phyloP scores from a whole-genome alignment of 2,797 vertebrate species.

The Knipowitschia caucasica region DNA sequence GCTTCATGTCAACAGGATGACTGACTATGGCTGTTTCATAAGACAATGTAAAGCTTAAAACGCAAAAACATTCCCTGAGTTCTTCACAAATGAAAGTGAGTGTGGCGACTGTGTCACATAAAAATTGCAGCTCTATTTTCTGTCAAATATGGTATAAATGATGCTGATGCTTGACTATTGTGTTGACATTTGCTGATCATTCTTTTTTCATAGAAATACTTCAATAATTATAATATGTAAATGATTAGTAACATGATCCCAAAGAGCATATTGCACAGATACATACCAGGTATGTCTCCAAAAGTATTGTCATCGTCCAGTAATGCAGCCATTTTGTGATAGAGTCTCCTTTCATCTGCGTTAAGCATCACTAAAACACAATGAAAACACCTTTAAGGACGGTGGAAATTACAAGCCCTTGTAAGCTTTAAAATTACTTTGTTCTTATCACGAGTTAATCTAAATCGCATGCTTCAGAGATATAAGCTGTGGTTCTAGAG shows the following conservation, averaged over 20 bases:
- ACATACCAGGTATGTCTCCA: conserved; percentile 77
- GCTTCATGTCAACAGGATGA: conserved; percentile 73
- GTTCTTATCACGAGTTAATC: conserved; percentile 56
- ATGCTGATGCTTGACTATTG: not conserved
- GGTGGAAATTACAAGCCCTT: conserved; percentile 38
- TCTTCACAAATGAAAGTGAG: conserved; percentile 59
- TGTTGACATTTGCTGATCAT: not conserved
- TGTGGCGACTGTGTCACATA: conserved; percentile 55
- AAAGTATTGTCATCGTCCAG: conserved; percentile 75
- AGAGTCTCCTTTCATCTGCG: conserved; percentile 72
- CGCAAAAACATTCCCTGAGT: conserved; percentile 57
- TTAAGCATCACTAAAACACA: conserved; percentile 62
- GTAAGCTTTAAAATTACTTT: conserved; percentile 44
- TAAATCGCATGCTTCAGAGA: conserved; percentile 52
- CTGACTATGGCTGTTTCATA: conserved; percentile 63
- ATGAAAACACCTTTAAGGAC: conserved; percentile 21
- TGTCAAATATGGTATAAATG: conserved; percentile 43
- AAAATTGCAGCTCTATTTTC: conserved; percentile 47
- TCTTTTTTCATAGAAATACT: not conserved
- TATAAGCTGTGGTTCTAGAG: conserved; percentile 41
- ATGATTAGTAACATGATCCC: not conserved
- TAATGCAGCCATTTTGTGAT: conserved; percentile 70
- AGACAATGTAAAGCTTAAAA: conserved; percentile 73
- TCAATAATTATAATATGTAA: not conserved
- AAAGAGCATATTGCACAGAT: not conserved